A percentile compares a stretch with the other conserved stretches of the same genome.
phyloP scores from a whole-genome alignment of 2,888 invertebrate genomes.

The Cosmorhoe ocellata region DNA sequence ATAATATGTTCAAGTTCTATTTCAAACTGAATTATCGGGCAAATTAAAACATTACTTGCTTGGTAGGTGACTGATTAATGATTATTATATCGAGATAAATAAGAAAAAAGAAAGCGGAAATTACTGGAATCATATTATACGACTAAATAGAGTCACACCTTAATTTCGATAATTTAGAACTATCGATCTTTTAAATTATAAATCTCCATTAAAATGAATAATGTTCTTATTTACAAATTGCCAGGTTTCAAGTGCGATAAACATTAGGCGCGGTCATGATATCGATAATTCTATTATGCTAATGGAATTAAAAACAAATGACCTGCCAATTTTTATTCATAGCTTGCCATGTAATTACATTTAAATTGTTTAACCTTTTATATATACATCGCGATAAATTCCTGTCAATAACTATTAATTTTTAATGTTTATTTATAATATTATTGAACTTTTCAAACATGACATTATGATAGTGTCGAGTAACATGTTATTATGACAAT shows the following conservation, averaged over 20 bases:
- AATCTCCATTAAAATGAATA: neutral
- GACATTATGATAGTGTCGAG: slow-evolving; percentile 15
- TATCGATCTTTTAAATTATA: slow-evolving; percentile 1
- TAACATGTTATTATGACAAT: neutral
- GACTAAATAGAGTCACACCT: too few relatives aligned
- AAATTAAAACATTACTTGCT: too few relatives aligned
- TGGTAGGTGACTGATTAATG: too few relatives aligned
- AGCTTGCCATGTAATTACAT: slow-evolving; percentile 14
- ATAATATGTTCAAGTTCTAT: too few relatives aligned
- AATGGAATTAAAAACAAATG: slow-evolving; percentile 15
- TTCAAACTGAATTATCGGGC: too few relatives aligned
- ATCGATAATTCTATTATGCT: slow-evolving; percentile 5
- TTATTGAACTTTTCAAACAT: slow-evolving; percentile 11
- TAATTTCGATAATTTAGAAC: too few relatives aligned
- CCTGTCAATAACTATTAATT: slow-evolving; percentile 32
- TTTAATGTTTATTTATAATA: slow-evolving; percentile 28
- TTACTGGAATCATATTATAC: too few relatives aligned
- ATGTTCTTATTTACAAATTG: too few relatives aligned
- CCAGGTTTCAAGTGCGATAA: too few relatives aligned
- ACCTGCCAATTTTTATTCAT: slow-evolving; percentile 18
- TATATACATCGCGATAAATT: slow-evolving; percentile 27
- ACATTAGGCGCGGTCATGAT: neutral
- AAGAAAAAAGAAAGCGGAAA: too few relatives aligned
- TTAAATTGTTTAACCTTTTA: slow-evolving; percentile 39
- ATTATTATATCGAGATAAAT: too few relatives aligned